Evolutionary conservation across 2,797 vertebrate species (phyloP).

Genomic region (Eleutherodactylus coqui): DNA sequence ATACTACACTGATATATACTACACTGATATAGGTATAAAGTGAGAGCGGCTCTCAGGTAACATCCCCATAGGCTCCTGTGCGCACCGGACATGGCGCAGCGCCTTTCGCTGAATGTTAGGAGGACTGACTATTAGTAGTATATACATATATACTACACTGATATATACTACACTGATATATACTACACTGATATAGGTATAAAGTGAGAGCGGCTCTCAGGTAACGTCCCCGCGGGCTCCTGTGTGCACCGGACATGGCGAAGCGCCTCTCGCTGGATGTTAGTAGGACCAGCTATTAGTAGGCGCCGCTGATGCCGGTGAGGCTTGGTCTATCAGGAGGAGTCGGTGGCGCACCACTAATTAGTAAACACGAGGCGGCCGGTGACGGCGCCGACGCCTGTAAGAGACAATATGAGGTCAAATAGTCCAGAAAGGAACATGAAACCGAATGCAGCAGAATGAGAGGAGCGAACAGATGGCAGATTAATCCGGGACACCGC

Average conservation of each 20-base stretch:
- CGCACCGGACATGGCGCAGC: not conserved
- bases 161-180: no score
- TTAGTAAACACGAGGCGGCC: constrained; percentile 42
- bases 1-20: no score
- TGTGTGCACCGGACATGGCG: not conserved
- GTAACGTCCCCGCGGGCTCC: constrained; percentile 21
- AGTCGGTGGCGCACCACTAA: constrained; percentile 33
- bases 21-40: no score
- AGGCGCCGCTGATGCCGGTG: constrained; percentile 37
- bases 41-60: no score
- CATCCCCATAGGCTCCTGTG: constrained; percentile 17
- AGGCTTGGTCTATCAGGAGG: constrained; percentile 30
- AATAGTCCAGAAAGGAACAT: constrained; percentile 35
- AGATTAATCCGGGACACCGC: constrained; percentile 22
- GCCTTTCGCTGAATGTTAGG: constrained; percentile 41
- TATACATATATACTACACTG: no score
- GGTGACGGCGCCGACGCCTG: constrained; percentile 1
- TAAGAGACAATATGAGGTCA: constrained; percentile 43
- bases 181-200: no score
- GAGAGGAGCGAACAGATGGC: constrained; percentile 5
- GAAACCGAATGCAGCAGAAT: constrained; percentile 36
- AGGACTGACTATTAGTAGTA: constrained; percentile 45
- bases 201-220: no score
- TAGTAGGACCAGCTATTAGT: constrained; percentile 49
- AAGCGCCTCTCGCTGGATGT: constrained; percentile 38